Evolutionary conservation across 2,888 invertebrate species (phyloP), one percentile per base, ranked within the genome.

Genomic region (Chrysotoxum bicinctum): DNA sequence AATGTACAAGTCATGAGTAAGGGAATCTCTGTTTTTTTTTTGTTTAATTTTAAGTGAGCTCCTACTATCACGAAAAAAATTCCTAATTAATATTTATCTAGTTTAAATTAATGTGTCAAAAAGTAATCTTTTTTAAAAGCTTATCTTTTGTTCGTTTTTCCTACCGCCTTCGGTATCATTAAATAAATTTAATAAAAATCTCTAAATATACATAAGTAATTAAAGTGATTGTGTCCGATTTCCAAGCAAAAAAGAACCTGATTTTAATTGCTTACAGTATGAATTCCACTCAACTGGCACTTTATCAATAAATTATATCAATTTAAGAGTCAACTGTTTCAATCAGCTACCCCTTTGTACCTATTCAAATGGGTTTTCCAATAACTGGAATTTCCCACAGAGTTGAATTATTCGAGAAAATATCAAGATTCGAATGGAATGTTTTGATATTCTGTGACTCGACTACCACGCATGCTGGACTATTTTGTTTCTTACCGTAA

Each of bases 401-500:
- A 64, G 43, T 23, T 52, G n/a, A 48, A 37, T 68, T 58, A 30
- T 68, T 32, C 26, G 70, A 58, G 75, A 75, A 72, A 64, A 74
- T 64, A 74, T 35, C 58, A 74, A 50, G 69, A 81, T 72, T 70
- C 52, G 8, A 76, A 68, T 79, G 73, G 70, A 81, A 73, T 69
- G 50, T 75, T 37, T 2, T 37, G 21, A 9, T 35, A 16, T 37
- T 35, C 58, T 58, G 21, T 58, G 35, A 8, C 8, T 21, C 35
- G 35, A 23, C 32, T 45, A 73, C 76, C 73, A 81, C 81, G 85
- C 85, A 85, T 85, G 85, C 56, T 84, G 40, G 37, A 35, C 45
- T 64, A 19, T 30, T 40, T n/a, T 19, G 3, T 54, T 60, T 62
- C 52, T 72, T 64, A 37, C 81, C 76, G 54, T 81, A 77, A 81